phyloP scores from a whole-genome alignment of 2,113 vertebrate genomes.

The Cyanoderma ruficeps region DNA sequence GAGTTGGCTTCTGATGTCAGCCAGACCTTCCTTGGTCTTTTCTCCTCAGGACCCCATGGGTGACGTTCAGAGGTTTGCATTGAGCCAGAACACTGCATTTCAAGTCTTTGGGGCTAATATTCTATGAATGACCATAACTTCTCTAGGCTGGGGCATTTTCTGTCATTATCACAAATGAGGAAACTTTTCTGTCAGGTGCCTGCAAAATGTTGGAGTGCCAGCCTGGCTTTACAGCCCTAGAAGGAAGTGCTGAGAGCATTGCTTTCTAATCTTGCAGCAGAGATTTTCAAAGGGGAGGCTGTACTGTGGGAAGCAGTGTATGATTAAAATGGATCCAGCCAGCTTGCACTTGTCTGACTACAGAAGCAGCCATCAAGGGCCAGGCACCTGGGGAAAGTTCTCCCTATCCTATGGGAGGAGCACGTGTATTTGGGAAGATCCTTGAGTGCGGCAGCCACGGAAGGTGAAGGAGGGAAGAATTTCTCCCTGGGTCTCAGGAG shows the following conservation, averaged over 20 bases:
- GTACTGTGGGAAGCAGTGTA: neutral
- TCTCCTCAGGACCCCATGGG: neutral
- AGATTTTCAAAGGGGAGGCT: neutral
- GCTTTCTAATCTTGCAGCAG: neutral
- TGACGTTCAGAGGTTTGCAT: neutral
- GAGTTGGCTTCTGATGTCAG: neutral
- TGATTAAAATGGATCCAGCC: neutral
- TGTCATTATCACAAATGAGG: neutral
- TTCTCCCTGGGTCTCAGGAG: neutral
- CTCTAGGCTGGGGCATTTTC: neutral
- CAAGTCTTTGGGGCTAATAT: neutral
- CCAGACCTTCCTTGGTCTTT: neutral
- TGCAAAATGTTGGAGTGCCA: neutral
- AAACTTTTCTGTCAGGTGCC: neutral
- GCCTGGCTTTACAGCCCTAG: neutral
- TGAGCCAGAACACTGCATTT: neutral
- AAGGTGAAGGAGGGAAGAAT: neutral
- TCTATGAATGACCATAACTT: neutral
- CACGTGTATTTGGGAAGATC: neutral
- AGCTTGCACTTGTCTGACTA: neutral
- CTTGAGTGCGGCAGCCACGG: accelerated
- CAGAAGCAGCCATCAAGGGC: neutral
- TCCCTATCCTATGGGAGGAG: neutral
- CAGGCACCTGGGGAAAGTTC: neutral
- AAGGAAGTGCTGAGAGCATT: neutral